Conservation (phyloP, 2,888 invertebrate species). For the Didymodactylos carnosus region DNA sequence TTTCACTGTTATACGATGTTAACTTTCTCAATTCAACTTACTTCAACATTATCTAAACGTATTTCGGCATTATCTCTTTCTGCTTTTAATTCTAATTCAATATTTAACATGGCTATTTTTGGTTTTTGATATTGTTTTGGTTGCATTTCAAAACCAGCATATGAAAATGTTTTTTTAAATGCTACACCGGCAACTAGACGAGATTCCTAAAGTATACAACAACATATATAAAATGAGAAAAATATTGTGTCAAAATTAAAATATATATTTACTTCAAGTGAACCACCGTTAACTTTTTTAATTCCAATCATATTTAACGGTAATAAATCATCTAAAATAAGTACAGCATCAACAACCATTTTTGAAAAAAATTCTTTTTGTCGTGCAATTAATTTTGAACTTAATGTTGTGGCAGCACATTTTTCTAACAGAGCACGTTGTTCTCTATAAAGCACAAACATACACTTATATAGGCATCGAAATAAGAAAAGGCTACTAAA, state of each 20-base stretch:
- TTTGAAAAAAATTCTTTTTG: slow-evolving; percentile 84
- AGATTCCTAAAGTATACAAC: slow-evolving; percentile 47
- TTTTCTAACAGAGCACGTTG: slow-evolving; percentile 40
- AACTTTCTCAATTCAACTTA: not conserved
- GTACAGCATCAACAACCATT: slow-evolving; percentile 92
- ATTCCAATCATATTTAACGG: slow-evolving; percentile 97
- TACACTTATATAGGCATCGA: not conserved
- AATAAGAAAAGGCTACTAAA: no score
- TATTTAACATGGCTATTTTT: slow-evolving; percentile 82
- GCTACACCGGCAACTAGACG: slow-evolving; percentile 77
- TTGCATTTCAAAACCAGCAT: slow-evolving; percentile 99
- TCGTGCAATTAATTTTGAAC: slow-evolving; percentile 82
- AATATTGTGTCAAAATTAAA: slow-evolving; percentile 15
- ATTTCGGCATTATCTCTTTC: slow-evolving; percentile 96
- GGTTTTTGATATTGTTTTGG: slow-evolving; percentile 70
- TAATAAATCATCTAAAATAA: slow-evolving; percentile 60
- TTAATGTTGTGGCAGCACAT: slow-evolving; percentile 87
- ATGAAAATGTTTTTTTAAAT: slow-evolving; percentile 98
- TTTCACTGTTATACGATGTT: not conserved
- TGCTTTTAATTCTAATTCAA: slow-evolving; percentile 88
- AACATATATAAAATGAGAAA: slow-evolving; percentile 15
- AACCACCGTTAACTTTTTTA: slow-evolving; percentile 61
- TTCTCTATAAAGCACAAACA: slow-evolving; percentile 12
- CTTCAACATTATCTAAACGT: slow-evolving; percentile 56
- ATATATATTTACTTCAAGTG: slow-evolving; percentile 30